Evolutionary conservation across 1,140 invertebrate species (phyloP).

Genomic region (Calephelis nemesis): DNA sequence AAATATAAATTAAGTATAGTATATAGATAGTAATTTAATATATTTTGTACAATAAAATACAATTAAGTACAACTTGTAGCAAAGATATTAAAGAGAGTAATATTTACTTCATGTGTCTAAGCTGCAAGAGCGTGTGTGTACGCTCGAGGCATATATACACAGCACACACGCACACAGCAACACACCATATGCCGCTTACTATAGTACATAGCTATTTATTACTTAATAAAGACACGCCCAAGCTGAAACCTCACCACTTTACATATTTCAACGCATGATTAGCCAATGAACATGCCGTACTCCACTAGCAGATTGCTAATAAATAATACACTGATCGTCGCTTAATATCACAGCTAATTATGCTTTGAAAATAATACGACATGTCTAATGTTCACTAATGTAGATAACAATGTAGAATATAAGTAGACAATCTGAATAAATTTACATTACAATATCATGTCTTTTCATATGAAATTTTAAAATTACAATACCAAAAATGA

Average conservation of each 20-base stretch:
- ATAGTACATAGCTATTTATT: constrained; percentile 77
- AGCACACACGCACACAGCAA: constrained; percentile 73
- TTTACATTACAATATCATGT: constrained; percentile 79
- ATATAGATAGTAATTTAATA: constrained; percentile 79
- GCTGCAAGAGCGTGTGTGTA: constrained; percentile 78
- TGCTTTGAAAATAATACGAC: constrained; percentile 78
- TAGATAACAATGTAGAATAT: constrained; percentile 78
- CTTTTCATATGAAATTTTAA: constrained; percentile 78
- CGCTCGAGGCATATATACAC: constrained; percentile 78
- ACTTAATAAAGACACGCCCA: constrained; percentile 77
- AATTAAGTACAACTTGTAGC: constrained; percentile 81
- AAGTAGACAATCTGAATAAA: constrained; percentile 78
- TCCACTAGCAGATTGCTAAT: constrained; percentile 74
- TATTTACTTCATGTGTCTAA: constrained; percentile 78
- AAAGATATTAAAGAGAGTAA: constrained; percentile 81
- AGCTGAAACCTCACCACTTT: constrained; percentile 71
- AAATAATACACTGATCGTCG: constrained; percentile 76
- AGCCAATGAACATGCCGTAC: constrained; percentile 77
- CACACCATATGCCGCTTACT: constrained; percentile 75
- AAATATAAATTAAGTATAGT: constrained; percentile 77
- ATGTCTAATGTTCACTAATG: constrained; percentile 79
- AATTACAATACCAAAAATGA: constrained; percentile 79
- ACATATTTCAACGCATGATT: constrained; percentile 79
- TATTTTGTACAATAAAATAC: constrained; percentile 82
- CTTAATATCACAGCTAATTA: constrained; percentile 80